phyloP scores from a whole-genome alignment of 1,140 invertebrate genomes.

The Cataglyphis hispanica region DNA sequence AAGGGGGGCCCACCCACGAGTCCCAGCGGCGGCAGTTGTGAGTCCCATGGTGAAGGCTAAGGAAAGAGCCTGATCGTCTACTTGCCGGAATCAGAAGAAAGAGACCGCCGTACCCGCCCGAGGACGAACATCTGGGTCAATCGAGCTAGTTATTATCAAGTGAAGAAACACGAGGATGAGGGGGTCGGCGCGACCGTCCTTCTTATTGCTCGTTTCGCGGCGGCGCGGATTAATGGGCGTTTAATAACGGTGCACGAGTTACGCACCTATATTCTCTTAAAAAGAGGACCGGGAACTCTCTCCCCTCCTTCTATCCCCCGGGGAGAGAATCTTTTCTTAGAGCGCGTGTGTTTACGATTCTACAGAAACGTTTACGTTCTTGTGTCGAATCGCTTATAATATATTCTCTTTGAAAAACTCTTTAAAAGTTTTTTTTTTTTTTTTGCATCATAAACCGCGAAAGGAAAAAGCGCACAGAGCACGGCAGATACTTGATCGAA shows the following conservation, averaged over 20 bases:
- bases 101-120: conserved; percentile 21
- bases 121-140: conserved; percentile 62
- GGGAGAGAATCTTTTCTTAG: neutral
- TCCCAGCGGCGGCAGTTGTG: conserved; percentile 50
- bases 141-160: neutral
- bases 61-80: conserved; percentile 14
- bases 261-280: conserved; percentile 15
- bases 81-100: conserved; percentile 26
- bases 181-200: conserved; percentile 8
- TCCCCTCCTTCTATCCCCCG: neutral
- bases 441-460: neutral
- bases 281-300: neutral
- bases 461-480: neutral
- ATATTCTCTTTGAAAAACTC: neutral
- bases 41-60: conserved; percentile 24
- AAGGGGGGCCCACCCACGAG: conserved; percentile 83
- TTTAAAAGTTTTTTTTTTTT: neutral
- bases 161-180: neutral
- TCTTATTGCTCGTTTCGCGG: conserved; percentile 8
- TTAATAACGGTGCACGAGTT: conserved; percentile 51
- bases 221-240: conserved; percentile 42
- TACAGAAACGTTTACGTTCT: neutral
- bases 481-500: neutral
- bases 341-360: neutral
- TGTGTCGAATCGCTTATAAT: neutral